phyloP scores from a whole-genome alignment of 2,797 vertebrate species.

The Xenentodon cancila region DNA sequence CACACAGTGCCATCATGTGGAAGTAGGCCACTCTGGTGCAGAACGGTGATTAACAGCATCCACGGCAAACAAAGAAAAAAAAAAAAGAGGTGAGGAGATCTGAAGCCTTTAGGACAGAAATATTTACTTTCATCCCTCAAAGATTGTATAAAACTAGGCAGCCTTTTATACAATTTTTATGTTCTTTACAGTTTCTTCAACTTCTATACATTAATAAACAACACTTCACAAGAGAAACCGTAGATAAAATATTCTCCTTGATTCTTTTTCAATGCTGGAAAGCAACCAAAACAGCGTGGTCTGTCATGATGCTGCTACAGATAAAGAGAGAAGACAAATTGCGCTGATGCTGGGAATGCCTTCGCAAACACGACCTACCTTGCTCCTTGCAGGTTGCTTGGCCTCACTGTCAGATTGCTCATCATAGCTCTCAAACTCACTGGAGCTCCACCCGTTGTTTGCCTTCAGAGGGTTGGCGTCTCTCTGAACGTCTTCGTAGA shows the following conservation, averaged over 20 bases:
- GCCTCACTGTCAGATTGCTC: conserved; percentile 90
- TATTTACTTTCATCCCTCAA: conserved; percentile 64
- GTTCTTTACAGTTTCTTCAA: conserved; percentile 48
- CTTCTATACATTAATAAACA: conserved; percentile 61
- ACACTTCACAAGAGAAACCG: conserved; percentile 8
- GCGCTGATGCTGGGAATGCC: conserved; percentile 9
- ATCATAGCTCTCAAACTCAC: conserved; percentile 97
- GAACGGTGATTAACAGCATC: conserved; percentile 29
- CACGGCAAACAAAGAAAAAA: conserved; percentile 23
- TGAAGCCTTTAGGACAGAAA: conserved; percentile 53
- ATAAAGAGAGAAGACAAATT: conserved; percentile 11
- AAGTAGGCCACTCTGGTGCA: conserved; percentile 24
- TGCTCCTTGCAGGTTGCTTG: conserved; percentile 81
- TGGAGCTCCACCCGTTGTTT: conserved; percentile 95
- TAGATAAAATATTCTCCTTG: conserved; percentile 55
- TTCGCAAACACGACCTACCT: conserved; percentile 65
- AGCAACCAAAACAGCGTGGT: conserved; percentile 30
- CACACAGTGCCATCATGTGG: conserved; percentile 82
- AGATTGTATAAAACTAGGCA: conserved; percentile 47
- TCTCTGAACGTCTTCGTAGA: conserved; percentile 87
- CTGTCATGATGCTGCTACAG: conserved; percentile 15
- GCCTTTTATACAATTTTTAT: conserved; percentile 51
- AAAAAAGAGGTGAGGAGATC: conserved; percentile 36
- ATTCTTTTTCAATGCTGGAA: conserved; percentile 37
- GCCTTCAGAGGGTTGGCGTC: conserved; percentile 59